Base-by-base conservation (phyloP, 2,888 invertebrate species). In the Microdon myrmicae region DNA sequence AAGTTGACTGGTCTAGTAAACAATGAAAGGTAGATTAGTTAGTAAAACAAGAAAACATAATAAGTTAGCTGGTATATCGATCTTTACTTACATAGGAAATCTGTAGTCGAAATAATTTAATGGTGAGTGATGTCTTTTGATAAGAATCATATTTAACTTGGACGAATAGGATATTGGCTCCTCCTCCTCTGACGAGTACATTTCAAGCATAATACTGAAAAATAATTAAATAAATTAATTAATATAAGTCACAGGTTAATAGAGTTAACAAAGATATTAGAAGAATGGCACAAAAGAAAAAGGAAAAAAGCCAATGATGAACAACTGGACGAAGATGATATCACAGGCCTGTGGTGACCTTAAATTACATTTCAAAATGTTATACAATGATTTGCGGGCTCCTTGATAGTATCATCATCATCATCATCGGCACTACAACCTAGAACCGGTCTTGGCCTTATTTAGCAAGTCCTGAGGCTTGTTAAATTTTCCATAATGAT, bases 51-150 rank as follows among this genome's bases (percentile, higher is more conserved):
- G 8, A 17, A n/a, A 25, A 1, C 25, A 3, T 13, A 6, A 31
- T 2, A 12, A 2, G 9, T 2, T 6, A 22, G 3, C 2, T 2
- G 8, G 7, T n/a, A 2, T 4, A 9, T 1, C 2, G 3, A 23
- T 19, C 7, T 16, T 8, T 17, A 71, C 75, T 67, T 72, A 78
- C 78, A 79, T 71, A 2, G 79, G 79, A 71, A 72, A 79, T 28
- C 77, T 71, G 45, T 76, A 79, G 49, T 79, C 75, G 48, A 74
- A 79, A 64, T 78, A 78, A 10, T 72, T 72, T 26, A 74, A 72
- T 32, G 68, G 68, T 1, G 74, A 67, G 23, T 75, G 60, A n/a
- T 74, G 60, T 10, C 73, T 72, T 1, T 77, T 76, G 47, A 79
- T 69, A 23, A 79, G 73, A 58, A 79, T 66, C 76, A 78, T 77